Conservation (phyloP, 2,888 invertebrate genomes). For the Siphlonurus alternatus region DNA sequence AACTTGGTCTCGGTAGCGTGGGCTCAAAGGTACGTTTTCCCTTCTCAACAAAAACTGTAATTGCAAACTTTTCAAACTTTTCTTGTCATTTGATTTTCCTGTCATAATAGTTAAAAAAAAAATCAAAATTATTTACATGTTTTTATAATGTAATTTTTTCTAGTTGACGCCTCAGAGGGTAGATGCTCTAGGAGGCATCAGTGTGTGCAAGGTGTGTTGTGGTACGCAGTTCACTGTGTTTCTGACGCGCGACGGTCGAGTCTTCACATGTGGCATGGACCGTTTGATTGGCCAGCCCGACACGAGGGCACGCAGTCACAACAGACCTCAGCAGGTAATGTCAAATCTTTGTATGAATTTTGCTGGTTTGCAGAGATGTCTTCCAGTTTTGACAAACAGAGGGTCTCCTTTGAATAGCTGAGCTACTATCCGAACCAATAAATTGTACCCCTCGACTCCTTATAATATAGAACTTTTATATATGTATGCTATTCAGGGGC, state of each 20-base stretch:
- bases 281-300: constrained; percentile 39
- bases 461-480: no score
- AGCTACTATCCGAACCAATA: background rate
- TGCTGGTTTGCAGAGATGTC: background rate
- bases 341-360: background rate
- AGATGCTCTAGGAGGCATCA: background rate
- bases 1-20: constrained; percentile 33
- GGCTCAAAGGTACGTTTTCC: background rate
- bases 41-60: no score
- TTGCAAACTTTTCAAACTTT: no score
- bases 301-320: constrained; percentile 29
- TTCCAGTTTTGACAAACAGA: background rate
- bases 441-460: no score
- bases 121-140: no score
- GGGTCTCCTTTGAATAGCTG: background rate
- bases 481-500: no score
- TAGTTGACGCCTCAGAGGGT: background rate
- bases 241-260: constrained; percentile 37
- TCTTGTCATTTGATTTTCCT: no score
- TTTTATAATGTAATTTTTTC: no score
- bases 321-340: constrained; percentile 31
- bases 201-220: constrained; percentile 39
- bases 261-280: constrained; percentile 43
- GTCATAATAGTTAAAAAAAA: no score
- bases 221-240: constrained; percentile 46